Conservation (phyloP, 2,888 invertebrate species). For the Metopia argyrocephala region DNA sequence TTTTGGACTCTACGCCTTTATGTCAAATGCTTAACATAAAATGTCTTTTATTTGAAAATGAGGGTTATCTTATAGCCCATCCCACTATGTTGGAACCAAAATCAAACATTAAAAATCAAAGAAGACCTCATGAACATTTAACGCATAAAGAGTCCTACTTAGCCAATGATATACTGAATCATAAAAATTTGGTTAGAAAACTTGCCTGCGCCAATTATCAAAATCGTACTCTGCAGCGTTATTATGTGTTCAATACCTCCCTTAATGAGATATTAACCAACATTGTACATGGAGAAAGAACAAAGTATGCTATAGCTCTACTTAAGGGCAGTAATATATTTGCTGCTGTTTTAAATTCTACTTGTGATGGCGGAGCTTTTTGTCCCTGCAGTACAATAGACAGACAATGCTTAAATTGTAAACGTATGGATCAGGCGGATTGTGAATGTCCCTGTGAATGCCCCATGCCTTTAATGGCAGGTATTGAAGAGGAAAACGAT, state of each 20-base stretch:
- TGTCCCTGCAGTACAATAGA: slow-evolving; percentile 96
- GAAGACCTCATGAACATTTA: slow-evolving; percentile 89
- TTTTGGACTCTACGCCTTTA: slow-evolving; percentile 85
- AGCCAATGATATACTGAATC: slow-evolving; percentile 93
- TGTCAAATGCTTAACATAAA: slow-evolving; percentile 85
- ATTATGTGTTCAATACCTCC: slow-evolving; percentile 89
- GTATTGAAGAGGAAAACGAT: slow-evolving; percentile 61
- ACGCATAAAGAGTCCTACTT: slow-evolving; percentile 94
- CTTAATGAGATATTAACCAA: slow-evolving; percentile 88
- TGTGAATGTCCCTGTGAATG: slow-evolving; percentile 98
- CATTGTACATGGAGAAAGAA: slow-evolving; percentile 91
- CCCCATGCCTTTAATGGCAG: slow-evolving; percentile 78
- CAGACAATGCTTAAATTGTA: slow-evolving; percentile 92
- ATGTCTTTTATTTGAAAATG: slow-evolving; percentile 94
- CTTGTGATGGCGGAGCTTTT: slow-evolving; percentile 90
- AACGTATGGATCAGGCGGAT: slow-evolving; percentile 95
- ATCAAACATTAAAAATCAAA: slow-evolving; percentile 79
- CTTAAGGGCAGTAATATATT: slow-evolving; percentile 93
- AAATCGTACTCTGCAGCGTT: slow-evolving; percentile 91
- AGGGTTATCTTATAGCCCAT: slow-evolving; percentile 92
- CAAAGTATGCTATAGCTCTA: slow-evolving; percentile 89
- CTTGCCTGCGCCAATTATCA: slow-evolving; percentile 90
- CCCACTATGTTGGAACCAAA: slow-evolving; percentile 87
- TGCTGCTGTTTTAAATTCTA: slow-evolving; percentile 91
- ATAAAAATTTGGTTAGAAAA: slow-evolving; percentile 89